These are phyloP conservation scores for Empidonax traillii DNA, from an alignment of 2,113 vertebrate genomes.

Conservation along the genomic window DNA sequence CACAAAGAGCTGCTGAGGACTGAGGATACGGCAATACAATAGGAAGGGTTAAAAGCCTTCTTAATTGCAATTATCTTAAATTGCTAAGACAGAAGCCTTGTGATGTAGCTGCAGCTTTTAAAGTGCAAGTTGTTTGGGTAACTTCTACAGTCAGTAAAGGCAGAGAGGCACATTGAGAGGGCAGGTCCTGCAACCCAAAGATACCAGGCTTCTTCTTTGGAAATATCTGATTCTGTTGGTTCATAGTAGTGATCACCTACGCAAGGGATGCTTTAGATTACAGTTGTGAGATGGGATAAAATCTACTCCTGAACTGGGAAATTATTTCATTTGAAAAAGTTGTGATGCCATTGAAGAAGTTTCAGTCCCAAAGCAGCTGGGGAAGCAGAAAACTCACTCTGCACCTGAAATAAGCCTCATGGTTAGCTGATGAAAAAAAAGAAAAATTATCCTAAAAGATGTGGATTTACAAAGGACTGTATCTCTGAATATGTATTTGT, in stretches of 20 bases:
- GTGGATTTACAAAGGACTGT: neutral
- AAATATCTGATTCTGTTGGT: neutral
- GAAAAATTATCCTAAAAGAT: neutral
- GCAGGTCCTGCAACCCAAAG: neutral
- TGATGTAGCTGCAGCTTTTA: neutral
- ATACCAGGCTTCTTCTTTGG: neutral
- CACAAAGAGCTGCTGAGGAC: neutral
- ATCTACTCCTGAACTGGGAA: neutral
- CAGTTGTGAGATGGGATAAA: neutral
- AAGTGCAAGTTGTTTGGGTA: neutral
- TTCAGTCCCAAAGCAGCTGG: neutral
- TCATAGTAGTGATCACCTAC: neutral
- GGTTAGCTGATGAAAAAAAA: neutral
- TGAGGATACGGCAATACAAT: neutral
- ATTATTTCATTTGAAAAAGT: neutral
- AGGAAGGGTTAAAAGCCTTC: neutral
- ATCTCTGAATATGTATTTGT: neutral
- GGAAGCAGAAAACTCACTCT: neutral
- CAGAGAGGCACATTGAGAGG: neutral
- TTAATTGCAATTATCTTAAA: neutral
- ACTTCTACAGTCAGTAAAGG: neutral
- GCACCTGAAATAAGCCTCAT: neutral
- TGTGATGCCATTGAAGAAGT: neutral
- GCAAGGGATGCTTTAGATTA: neutral
- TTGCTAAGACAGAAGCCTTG: neutral